Evolutionary conservation across 1,140 invertebrate genomes (phyloP).

Genomic region (Cylas formicarius): DNA sequence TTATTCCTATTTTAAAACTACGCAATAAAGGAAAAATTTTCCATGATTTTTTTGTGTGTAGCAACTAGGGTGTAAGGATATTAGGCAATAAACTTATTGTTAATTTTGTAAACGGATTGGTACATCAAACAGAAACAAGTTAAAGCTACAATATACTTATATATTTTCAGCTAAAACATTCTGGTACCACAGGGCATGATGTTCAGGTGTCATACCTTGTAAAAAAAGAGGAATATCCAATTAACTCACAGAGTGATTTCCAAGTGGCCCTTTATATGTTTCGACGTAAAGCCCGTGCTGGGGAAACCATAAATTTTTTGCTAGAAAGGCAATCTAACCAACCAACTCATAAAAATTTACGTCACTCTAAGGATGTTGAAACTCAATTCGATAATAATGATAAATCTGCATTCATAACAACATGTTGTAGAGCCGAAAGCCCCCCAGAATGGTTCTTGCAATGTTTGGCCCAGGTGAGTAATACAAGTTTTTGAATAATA

Average conservation of each 20-base stretch:
- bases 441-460: slow-evolving; percentile 39
- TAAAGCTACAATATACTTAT: no score
- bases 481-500: not conserved
- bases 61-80: not conserved
- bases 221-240: slow-evolving; percentile 33
- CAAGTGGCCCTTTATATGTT: slow-evolving; percentile 36
- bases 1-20: no score
- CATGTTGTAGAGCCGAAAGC: slow-evolving; percentile 11
- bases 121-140: no score
- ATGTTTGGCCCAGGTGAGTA: slow-evolving; percentile 25
- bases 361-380: slow-evolving; percentile 29
- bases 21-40: no score
- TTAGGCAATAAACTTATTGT: no score
- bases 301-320: slow-evolving; percentile 34
- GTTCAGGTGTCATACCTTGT: slow-evolving; percentile 36
- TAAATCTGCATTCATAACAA: no score
- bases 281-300: slow-evolving; percentile 30
- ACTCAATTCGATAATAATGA: slow-evolving; percentile 28
- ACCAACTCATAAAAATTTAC: slow-evolving; percentile 13
- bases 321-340: slow-evolving; percentile 28
- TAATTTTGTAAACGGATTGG: no score
- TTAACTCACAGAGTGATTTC: slow-evolving; percentile 35
- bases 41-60: no score
- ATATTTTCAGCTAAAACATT: slow-evolving; percentile 37
- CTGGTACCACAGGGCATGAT: slow-evolving; percentile 33